phyloP scores from a whole-genome alignment of 1,140 invertebrate genomes.

The Xylocopa sonorina region DNA sequence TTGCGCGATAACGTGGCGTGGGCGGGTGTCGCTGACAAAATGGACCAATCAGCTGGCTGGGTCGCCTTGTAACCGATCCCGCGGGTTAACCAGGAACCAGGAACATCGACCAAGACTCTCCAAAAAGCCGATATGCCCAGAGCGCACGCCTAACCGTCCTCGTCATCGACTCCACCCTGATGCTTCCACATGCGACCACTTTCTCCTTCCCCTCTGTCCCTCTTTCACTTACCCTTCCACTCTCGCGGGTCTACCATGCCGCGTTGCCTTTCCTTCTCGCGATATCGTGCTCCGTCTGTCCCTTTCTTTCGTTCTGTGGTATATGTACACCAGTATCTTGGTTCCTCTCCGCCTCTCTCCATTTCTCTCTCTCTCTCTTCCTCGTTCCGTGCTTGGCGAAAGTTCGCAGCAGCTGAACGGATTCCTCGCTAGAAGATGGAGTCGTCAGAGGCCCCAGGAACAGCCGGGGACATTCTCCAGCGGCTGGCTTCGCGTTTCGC shows the following conservation, averaged over 20 bases:
- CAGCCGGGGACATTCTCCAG: constrained; percentile 43
- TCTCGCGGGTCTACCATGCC: neutral
- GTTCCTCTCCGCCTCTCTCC: constrained; percentile 1
- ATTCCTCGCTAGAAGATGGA: constrained; percentile 60
- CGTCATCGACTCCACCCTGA: constrained; percentile 64
- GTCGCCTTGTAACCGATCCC: constrained; percentile 77
- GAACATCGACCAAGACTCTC: constrained; percentile 75
- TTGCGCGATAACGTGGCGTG: constrained; percentile 74
- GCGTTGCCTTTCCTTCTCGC: neutral
- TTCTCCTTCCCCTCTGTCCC: constrained; percentile 32
- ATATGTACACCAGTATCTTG: neutral
- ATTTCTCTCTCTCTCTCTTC: too few relatives aligned
- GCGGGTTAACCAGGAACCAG: constrained; percentile 78
- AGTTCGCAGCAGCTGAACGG: constrained; percentile 55
- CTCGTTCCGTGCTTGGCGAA: constrained; percentile 16
- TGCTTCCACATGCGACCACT: constrained; percentile 55
- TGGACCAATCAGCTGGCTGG: constrained; percentile 75
- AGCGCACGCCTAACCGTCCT: constrained; percentile 66
- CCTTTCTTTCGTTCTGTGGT: neutral
- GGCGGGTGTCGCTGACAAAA: constrained; percentile 81
- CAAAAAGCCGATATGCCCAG: constrained; percentile 70
- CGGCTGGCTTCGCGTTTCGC: neutral
- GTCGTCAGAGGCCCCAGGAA: constrained; percentile 41
- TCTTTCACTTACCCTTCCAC: neutral
- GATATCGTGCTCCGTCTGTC: neutral